Base-by-base conservation (phyloP, 2,113 vertebrate species). In the Hypocryptadius cinnamomeus region DNA sequence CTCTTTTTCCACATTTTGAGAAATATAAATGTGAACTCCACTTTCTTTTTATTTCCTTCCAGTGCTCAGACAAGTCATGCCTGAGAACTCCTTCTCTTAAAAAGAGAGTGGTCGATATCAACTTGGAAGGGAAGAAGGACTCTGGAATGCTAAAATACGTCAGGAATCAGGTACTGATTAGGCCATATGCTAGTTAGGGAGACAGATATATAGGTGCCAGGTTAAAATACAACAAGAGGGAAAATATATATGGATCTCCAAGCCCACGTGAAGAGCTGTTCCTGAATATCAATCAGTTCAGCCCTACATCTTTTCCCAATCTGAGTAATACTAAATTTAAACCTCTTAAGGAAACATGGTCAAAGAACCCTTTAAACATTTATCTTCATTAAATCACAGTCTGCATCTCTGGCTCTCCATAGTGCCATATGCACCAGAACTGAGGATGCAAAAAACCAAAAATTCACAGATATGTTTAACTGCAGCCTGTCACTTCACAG, bases 111-210 rank as follows among this genome's bases (percentile, higher is more conserved):
- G 98, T 97, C 0, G 98, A 99, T 95, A 96, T 96, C 93, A 99
- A 97, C 93, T 95, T 98, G 22, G 99, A 99, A 94, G 99, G 99
- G 40, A 99, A 99, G 95, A 99, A 99, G 92, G 99, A 99, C 86
- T 99, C 99, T 1, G 99, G 98, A 60, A 99, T 99, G 99, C 97
- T 99, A 44, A 99, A 99, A 89, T 99, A 99, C 95, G 99, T 99
- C 94, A 98, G 99, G 87, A 99, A 99, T 91, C 99, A 99, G 99
- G 99, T 99, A 97, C 35, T 59, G 20, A 45, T 24, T 37, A 35
- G 31, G 42, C 30, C 44, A 20, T 57, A 7, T 42, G 17, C 37
- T 65, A 11, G 15, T 40, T 80, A 65, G 25, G 19, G 56, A 70
- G 27, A 19, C 44, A 77, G 42, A 22, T 50, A 20, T 4, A 20